phyloP scores from a whole-genome alignment of 1,140 invertebrate species.

The Telenomus remus region DNA sequence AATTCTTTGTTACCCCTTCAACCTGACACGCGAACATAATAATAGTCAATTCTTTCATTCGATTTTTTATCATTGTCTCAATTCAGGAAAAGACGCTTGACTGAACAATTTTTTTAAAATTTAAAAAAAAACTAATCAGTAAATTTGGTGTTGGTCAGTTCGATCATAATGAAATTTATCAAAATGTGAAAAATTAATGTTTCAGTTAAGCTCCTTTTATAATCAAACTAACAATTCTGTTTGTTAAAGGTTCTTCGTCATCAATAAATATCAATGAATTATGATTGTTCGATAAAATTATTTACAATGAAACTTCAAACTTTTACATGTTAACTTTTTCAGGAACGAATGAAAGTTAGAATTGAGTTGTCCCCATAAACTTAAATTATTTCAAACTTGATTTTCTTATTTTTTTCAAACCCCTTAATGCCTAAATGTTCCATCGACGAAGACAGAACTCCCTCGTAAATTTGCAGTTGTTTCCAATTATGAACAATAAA shows the following conservation, averaged over 20 bases:
- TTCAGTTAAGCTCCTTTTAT: neutral
- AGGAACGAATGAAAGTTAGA: too few relatives aligned
- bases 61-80: neutral
- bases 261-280: neutral
- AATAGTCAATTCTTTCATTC: conserved; percentile 29
- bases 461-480: too few relatives aligned
- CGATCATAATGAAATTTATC: neutral
- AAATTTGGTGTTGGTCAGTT: neutral
- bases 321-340: too few relatives aligned
- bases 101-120: neutral
- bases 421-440: too few relatives aligned
- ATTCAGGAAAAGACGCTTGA: conserved; percentile 16
- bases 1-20: conserved; percentile 14
- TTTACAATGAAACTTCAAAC: too few relatives aligned
- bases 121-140: neutral
- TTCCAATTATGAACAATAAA: too few relatives aligned
- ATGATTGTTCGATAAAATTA: neutral
- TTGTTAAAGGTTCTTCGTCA: neutral
- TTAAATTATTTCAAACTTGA: too few relatives aligned
- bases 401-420: too few relatives aligned
- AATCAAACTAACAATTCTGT: neutral
- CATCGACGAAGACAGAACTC: too few relatives aligned
- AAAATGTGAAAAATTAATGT: neutral
- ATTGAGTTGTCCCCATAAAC: too few relatives aligned
- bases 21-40: conserved; percentile 36